Conservation (phyloP, 2,797 vertebrate species). For the Coregonus ussuriensis region DNA sequence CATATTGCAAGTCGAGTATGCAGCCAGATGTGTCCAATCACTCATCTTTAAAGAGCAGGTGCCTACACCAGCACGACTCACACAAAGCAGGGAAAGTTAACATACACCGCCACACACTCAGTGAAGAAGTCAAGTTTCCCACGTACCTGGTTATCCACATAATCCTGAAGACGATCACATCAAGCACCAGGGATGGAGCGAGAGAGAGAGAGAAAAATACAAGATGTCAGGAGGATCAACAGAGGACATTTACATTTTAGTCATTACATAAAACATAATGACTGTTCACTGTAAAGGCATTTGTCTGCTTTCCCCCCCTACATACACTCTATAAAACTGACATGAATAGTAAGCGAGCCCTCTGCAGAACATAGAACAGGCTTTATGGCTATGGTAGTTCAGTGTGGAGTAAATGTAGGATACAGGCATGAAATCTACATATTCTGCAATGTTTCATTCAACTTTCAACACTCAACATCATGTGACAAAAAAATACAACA, state of each 20-base stretch:
- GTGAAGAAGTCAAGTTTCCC: conserved; percentile 13
- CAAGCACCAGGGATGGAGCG: neutral
- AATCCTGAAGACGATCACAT: conserved; percentile 5
- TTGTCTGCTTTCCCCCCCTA: neutral
- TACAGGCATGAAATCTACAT: no score
- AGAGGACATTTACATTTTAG: neutral
- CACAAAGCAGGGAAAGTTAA: no score
- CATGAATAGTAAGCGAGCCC: no score
- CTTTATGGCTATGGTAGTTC: no score
- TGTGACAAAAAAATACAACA: no score
- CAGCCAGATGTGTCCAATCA: neutral
- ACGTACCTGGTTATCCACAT: conserved; percentile 7
- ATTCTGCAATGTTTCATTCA: no score
- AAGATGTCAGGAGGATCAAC: neutral
- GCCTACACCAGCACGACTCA: neutral
- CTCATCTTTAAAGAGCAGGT: neutral
- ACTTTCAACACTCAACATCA: no score
- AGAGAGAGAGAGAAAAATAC: neutral
- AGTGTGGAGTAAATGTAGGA: no score
- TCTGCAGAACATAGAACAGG: no score
- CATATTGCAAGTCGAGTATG: neutral
- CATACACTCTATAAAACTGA: no score
- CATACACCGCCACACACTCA: no score
- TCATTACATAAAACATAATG: neutral
- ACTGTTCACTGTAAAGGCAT: neutral